These are phyloP conservation scores for Fregata magnificens DNA, from an alignment of 2,113 vertebrate genomes.

Conservation along the genomic window DNA sequence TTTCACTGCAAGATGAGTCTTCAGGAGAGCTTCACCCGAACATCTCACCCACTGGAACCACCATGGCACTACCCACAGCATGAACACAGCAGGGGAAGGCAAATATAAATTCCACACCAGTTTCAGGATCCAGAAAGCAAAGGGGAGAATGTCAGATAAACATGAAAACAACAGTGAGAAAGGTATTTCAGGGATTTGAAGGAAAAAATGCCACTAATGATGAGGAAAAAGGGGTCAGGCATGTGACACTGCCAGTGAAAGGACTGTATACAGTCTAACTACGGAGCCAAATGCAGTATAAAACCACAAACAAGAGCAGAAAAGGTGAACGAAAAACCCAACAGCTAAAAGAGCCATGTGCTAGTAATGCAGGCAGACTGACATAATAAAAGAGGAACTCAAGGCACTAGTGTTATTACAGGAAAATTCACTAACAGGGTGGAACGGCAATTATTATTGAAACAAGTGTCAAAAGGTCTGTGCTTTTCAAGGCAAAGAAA, in stretches of 20 bases:
- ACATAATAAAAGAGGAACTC: background rate
- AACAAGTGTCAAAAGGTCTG: constrained; percentile 6
- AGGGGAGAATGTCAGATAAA: background rate
- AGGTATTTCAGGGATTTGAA: background rate
- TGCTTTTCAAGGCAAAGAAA: background rate
- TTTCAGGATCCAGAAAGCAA: background rate
- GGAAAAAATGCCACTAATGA: background rate
- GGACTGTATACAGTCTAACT: background rate
- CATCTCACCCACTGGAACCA: background rate
- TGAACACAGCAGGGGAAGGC: background rate
- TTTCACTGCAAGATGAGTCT: background rate
- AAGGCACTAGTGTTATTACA: background rate
- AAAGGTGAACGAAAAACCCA: background rate
- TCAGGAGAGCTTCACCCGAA: background rate
- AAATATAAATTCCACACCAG: background rate
- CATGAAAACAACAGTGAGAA: background rate
- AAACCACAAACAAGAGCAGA: background rate
- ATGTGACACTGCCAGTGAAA: background rate
- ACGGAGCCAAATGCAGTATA: background rate
- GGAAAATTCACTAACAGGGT: background rate
- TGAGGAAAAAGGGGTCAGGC: background rate
- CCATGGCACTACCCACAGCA: background rate
- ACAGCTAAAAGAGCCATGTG: background rate
- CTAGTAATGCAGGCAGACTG: background rate
- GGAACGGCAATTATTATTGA: background rate